These are phyloP conservation scores for Chrysolina haemoptera DNA, from an alignment of 2,888 invertebrate species.

Conservation along the genomic window DNA sequence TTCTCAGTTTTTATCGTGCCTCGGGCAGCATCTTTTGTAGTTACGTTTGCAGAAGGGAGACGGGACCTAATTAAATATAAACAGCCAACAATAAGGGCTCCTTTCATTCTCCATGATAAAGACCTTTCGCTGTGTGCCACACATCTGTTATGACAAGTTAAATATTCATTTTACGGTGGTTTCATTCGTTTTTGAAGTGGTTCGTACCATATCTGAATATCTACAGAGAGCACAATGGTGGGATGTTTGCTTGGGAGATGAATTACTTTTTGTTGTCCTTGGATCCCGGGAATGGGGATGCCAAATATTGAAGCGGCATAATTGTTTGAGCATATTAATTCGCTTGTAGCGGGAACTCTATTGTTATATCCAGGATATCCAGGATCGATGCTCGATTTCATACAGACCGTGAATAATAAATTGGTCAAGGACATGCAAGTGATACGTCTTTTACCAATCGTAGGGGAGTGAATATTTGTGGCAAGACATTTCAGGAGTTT, in stretches of 20 bases:
- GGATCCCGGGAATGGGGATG: not conserved
- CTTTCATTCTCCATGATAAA: slow-evolving; percentile 59
- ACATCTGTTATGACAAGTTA: slow-evolving; percentile 65
- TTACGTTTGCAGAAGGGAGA: slow-evolving; percentile 17
- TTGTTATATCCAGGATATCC: not conserved
- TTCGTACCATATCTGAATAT: slow-evolving; percentile 31
- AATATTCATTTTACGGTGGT: slow-evolving; percentile 65
- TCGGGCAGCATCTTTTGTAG: slow-evolving; percentile 49
- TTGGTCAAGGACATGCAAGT: not conserved
- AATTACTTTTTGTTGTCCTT: slow-evolving; percentile 23
- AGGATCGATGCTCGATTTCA: not conserved
- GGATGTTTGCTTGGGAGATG: slow-evolving; percentile 39
- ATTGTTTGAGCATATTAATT: slow-evolving; percentile 8
- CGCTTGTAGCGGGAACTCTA: not conserved
- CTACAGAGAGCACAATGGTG: slow-evolving; percentile 50
- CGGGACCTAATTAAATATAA: slow-evolving; percentile 62
- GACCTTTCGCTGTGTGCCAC: slow-evolving; percentile 59
- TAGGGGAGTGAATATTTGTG: no score
- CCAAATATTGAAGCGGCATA: slow-evolving; percentile 11
- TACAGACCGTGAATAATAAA: not conserved
- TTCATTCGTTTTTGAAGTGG: slow-evolving; percentile 62
- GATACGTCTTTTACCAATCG: not conserved
- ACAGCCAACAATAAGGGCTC: slow-evolving; percentile 60
- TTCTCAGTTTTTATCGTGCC: slow-evolving; percentile 50
- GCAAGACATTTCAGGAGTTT: no score